Evolutionary conservation across 1,140 invertebrate genomes (phyloP), one percentile per base, ranked within the genome.

Genomic region (Hyles euphorbiae): DNA sequence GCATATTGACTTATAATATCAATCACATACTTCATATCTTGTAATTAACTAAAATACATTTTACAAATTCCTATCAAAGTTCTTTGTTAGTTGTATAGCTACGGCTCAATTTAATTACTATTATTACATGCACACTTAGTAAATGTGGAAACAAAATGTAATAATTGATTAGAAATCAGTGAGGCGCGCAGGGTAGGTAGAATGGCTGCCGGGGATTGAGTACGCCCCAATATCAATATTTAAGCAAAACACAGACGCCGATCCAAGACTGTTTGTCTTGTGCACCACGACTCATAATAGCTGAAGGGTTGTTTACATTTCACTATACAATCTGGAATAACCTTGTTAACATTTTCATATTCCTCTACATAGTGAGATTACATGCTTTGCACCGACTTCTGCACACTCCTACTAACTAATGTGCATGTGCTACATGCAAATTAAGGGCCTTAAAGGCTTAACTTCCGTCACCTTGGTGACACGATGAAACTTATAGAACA

Each of bases 271-370:
- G 70, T 79, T 78, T 78, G 76, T 74, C 65, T 74, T 76, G 74
- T 78, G 65, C 72, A 77, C 75, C 75, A 65, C 64, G 63, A 70
- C 68, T 75, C 69, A 72, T 74, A 77, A 81, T 75, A 65, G 72
- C 72, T 74, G 50, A 67, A 73, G 71, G 72, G 73, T 61, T 79
- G 67, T 81, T 77, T 79, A 73, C 71, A 73, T 70, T 80, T 68
- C 65, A 66, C 63, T 72, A 74, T 72, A 74, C 58, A 72, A 80
- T 68, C 63, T 68, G 57, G 51, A 71, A 77, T 77, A 76, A 80
- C 70, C 69, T 76, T 72, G 61, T 79, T 79, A 79, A 73, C 62
- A 64, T 68, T 68, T 62, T 68, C 70, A 46, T 62, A 40, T 63
- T 60, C 8, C 36, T 40, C 36, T 61, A 58, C 36, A 22, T 22